Evolutionary conservation across 2,888 invertebrate species (phyloP), one percentile per base, ranked within the genome.

Genomic region (Cylloceria caligata): DNA sequence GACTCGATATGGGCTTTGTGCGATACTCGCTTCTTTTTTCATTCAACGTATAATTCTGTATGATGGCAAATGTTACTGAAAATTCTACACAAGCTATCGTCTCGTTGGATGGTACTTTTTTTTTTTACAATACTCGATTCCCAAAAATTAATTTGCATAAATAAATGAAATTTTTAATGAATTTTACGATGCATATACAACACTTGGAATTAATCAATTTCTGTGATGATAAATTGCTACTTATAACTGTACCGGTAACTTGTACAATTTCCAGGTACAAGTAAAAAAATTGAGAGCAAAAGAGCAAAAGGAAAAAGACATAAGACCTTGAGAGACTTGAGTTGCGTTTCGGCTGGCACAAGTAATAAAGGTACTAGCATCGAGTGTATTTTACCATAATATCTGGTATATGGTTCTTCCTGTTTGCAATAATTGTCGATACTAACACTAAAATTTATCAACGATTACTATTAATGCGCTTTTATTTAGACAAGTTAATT

Each of bases 301-400:
- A 92, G 89, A 92, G 91, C 91, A 93, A 94, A 93, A 92, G 93
- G 93, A 93, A 94, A 93, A 92, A 92, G 93, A 90, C 93, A 93
- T 92, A 95, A 94, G 94, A 94, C 94, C 90, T 94, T 95, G 89
- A 94, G 94, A 93, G 94, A 95, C 93, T 94, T 95, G 92, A 95
- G 94, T 94, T 95, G 95, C 94, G 92, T 93, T 89, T 91, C 93
- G 87, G 92, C 93, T 88, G 93, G 93, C 92, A 92, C 93, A 87
- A 93, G 92, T 83, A 79, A 83, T 91, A 94, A 93, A 94, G 94
- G 94, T 94, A 94, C 65, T 73, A 72, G 67, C 62, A 89, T 87
- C 87, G 91, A 90, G 88, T 88, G 89, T 83, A 89, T 89, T 89
- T 88, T 88, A 86, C 83, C 81, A 81, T 80, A 60, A 30, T 60